Conservation (phyloP, 2,113 vertebrate genomes). For the Psilopogon haemacephalus region DNA sequence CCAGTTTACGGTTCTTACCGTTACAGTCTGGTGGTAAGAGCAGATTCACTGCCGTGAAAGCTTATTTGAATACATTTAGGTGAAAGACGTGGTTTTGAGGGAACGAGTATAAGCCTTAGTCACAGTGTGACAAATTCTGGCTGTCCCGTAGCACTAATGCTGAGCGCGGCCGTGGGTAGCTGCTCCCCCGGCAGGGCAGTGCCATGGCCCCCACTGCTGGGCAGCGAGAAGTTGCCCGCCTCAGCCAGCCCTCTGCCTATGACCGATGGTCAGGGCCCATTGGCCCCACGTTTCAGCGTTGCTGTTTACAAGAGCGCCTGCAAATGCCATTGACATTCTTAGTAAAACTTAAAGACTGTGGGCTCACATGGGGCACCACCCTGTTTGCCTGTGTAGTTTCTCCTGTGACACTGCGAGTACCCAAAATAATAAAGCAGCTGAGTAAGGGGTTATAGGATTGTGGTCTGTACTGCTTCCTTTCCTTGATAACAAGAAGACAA, state of each 20-base stretch:
- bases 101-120: too few relatives aligned
- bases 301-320: accelerated
- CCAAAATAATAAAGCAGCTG: accelerated
- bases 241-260: not conserved
- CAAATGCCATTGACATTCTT: accelerated
- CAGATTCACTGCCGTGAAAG: too few relatives aligned
- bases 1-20: not conserved
- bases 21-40: not conserved
- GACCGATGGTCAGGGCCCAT: not conserved
- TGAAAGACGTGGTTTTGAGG: too few relatives aligned
- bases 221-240: not conserved
- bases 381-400: accelerated
- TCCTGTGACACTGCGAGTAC: accelerated
- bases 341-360: too few relatives aligned
- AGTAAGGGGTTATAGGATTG: not conserved
- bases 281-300: accelerated
- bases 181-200: not conserved
- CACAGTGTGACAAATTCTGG: accelerated
- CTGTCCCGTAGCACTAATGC: accelerated
- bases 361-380: accelerated
- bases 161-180: not conserved
- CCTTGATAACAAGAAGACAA: not conserved
- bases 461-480: accelerated
- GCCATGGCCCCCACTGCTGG: too few relatives aligned
- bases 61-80: not conserved